A percentile compares a stretch with the other conserved stretches of the same genome.
Evolutionary conservation across 2,888 invertebrate species (phyloP).

Genomic region (Smittia sp.): DNA sequence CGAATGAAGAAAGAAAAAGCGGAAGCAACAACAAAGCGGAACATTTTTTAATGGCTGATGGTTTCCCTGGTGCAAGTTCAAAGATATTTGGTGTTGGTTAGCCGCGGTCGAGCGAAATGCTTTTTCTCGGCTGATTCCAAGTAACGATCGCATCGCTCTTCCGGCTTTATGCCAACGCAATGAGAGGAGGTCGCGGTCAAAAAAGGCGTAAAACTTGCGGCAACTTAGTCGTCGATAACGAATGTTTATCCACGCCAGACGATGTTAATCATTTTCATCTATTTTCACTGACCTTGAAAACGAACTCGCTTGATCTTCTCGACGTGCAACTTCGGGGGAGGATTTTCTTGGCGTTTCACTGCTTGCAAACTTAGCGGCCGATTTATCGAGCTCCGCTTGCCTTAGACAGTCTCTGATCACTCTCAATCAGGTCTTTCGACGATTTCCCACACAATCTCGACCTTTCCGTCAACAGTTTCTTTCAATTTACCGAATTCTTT

Average conservation of each 20-base stretch:
- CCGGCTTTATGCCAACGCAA: too few species aligned
- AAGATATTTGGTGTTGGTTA: too few species aligned
- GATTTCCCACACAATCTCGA: not conserved
- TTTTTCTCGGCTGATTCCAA: too few species aligned
- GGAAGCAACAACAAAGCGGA: not conserved
- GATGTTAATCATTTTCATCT: not conserved
- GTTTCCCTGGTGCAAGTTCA: not conserved
- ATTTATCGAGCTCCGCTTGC: not conserved
- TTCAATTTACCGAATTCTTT: slow-evolving; percentile 17
- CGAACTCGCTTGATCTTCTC: slow-evolving; percentile 11
- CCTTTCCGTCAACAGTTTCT: not conserved
- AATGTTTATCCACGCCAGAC: too few species aligned
- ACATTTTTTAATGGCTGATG: slow-evolving; percentile 4
- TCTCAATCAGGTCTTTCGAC: not conserved
- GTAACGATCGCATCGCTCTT: too few species aligned
- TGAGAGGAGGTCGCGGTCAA: too few species aligned
- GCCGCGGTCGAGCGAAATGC: too few species aligned
- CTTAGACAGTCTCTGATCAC: not conserved
- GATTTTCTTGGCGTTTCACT: slow-evolving; percentile 16
- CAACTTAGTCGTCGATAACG: too few species aligned
- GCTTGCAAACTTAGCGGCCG: not conserved
- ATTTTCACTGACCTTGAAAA: slow-evolving; percentile 25
- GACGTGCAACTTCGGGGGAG: not conserved
- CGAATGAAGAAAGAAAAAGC: slow-evolving; percentile 4
- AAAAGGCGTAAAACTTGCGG: too few species aligned